A percentile compares a stretch with the other conserved stretches of the same genome.
phyloP scores from a whole-genome alignment of 1,140 invertebrate genomes.

The Brachionus paranguensis region DNA sequence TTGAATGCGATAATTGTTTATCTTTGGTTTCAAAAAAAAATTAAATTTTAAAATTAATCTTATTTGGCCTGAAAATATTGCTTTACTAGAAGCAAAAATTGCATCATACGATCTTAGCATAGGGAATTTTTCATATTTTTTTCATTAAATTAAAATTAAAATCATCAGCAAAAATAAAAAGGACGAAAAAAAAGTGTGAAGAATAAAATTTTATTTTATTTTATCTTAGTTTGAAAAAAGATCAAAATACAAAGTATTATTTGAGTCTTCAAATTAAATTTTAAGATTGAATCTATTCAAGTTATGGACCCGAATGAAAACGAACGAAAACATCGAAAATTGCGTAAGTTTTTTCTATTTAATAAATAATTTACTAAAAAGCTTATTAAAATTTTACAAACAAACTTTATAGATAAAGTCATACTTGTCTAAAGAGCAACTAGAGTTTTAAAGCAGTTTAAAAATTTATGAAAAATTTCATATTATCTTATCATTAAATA shows the following conservation, averaged over 20 bases:
- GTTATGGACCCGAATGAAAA: not conserved
- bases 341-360: not conserved
- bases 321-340: not conserved
- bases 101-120: not conserved
- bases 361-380: not conserved
- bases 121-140: not conserved
- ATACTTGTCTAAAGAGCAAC: not conserved
- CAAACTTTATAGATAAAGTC: not conserved
- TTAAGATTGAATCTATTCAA: not conserved
- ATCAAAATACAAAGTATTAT: not conserved
- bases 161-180: not conserved
- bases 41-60: not conserved
- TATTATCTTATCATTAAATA: not conserved
- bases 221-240: not conserved
- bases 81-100: not conserved
- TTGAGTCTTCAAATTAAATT: not conserved
- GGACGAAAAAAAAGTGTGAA: not conserved
- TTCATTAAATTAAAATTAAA: not conserved
- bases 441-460: not conserved
- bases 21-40: too few species aligned
- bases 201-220: not conserved
- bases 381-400: not conserved
- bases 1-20: not conserved
- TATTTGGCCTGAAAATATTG: not conserved
- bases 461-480: not conserved